Evolutionary conservation across 2,888 invertebrate species (phyloP), one percentile per base, ranked within the genome.

Genomic region (Campoplex nolae): DNA sequence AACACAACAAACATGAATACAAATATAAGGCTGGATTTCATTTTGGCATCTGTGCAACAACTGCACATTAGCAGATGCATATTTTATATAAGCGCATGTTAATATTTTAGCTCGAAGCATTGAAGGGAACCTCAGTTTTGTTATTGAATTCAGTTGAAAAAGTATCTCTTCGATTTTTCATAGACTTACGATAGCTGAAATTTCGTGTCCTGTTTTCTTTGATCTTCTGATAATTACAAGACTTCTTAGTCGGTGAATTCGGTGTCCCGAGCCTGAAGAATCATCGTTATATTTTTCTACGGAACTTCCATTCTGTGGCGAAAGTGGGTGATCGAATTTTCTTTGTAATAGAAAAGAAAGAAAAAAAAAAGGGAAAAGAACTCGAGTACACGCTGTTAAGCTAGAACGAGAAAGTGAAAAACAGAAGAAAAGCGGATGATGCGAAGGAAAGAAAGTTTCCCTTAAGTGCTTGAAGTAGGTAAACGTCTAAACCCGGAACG

Each of bases 401-500:
- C 48, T 54, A 23, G 62, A 32, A 42, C 42, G 54, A 23, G 23
- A 78, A 76, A 75, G 77, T 28, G 28, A 45, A 56, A 54, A 23
- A 42, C 38, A 35, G 32, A 54, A 23, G 23, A 35, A 45, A 68
- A 74, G 75, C 38, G 75, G 65, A 83, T 67, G 71, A 83, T 80
- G 76, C 82, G 32, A 80, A 75, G 68, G 38, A n/a, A 16, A 51
- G 51, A 78, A 82, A 79, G 79, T 79, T 83, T 73, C 82, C 83
- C 89, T 90, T 90, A 91, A 92, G 90, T 91, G 90, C 90, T 90
- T 78, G 77, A 87, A 89, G 90, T 89, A 88, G 89, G 89, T 90
- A 90, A 90, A 90, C 91, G 91, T 90, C 90, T 89, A 89, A 91
- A 90, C 90, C 87, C 75, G 51, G 62, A 23, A 51, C 35, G 51